Conservation (phyloP, 1,140 invertebrate genomes). For the Drosophila parvula region DNA sequence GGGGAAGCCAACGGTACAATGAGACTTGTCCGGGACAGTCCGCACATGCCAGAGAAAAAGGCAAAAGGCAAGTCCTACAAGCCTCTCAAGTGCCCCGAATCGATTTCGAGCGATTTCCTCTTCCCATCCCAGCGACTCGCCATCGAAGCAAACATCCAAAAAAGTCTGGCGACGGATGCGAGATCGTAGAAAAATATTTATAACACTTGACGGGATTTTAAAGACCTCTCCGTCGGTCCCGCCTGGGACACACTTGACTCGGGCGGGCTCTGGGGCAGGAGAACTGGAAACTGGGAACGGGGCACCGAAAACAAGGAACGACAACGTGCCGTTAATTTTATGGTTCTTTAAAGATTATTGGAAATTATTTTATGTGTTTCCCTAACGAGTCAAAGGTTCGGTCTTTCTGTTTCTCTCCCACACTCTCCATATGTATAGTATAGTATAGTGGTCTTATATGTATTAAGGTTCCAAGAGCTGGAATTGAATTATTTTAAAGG, state of each 20-base stretch:
- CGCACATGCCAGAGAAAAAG: conserved; percentile 43
- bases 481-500: background rate
- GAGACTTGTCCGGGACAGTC: conserved; percentile 39
- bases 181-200: conserved; percentile 76
- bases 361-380: conserved; percentile 78
- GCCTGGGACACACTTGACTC: conserved; percentile 66
- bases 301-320: conserved; percentile 40
- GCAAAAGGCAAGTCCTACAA: conserved; percentile 15
- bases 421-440: conserved; percentile 7
- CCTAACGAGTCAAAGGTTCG: conserved; percentile 67
- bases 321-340: conserved; percentile 77
- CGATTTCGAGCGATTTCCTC: conserved; percentile 65
- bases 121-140: conserved; percentile 17
- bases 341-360: conserved; percentile 80
- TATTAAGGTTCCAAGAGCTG: background rate
- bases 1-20: conserved; percentile 16
- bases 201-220: conserved; percentile 79
- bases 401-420: conserved; percentile 18
- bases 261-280: conserved; percentile 17
- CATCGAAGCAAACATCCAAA: conserved; percentile 28
- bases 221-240: conserved; percentile 24
- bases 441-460: background rate
- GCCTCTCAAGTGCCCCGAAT: conserved; percentile 67
- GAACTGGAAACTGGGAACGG: conserved; percentile 10
- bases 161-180: conserved; percentile 15